These are phyloP conservation scores for Sinotaia quadrata DNA, from an alignment of 2,888 invertebrate species.

Conservation along the genomic window DNA sequence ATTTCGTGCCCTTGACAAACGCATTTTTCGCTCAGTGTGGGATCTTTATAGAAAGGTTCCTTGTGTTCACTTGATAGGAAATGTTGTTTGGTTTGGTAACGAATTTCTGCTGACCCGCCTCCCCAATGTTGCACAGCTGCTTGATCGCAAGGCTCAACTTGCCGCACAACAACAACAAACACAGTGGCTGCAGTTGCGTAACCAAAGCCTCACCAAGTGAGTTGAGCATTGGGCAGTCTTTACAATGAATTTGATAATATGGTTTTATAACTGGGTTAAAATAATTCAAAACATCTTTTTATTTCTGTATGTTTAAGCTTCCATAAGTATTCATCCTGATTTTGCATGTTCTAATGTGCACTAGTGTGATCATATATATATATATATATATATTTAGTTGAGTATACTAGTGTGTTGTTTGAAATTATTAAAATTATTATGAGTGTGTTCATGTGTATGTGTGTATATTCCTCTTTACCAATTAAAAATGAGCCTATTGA, in stretches of 20 bases:
- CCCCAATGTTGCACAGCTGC: slow-evolving; percentile 75
- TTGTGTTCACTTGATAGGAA: slow-evolving; percentile 85
- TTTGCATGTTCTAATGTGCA: too few species aligned
- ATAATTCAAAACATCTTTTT: background rate
- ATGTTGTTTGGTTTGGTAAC: slow-evolving; percentile 88
- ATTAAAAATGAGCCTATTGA: too few species aligned
- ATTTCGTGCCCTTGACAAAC: slow-evolving; percentile 85
- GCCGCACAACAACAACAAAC: slow-evolving; percentile 70
- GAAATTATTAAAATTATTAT: too few species aligned
- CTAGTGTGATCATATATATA: too few species aligned
- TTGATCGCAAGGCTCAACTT: slow-evolving; percentile 74
- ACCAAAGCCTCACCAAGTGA: slow-evolving; percentile 75
- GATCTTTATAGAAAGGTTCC: slow-evolving; percentile 87
- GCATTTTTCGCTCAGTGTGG: slow-evolving; percentile 80
- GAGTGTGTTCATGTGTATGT: too few species aligned
- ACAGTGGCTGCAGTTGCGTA: slow-evolving; percentile 74
- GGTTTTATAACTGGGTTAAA: background rate
- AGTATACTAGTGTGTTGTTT: too few species aligned
- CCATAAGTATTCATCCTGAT: too few species aligned
- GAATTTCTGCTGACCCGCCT: slow-evolving; percentile 81
- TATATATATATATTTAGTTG: too few species aligned
- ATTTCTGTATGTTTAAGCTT: background rate
- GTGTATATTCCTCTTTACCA: too few species aligned
- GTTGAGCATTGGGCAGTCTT: slow-evolving; percentile 3
- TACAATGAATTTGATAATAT: background rate